Base-by-base conservation (phyloP, 2,113 vertebrate species). In the Struthidea cinerea region DNA sequence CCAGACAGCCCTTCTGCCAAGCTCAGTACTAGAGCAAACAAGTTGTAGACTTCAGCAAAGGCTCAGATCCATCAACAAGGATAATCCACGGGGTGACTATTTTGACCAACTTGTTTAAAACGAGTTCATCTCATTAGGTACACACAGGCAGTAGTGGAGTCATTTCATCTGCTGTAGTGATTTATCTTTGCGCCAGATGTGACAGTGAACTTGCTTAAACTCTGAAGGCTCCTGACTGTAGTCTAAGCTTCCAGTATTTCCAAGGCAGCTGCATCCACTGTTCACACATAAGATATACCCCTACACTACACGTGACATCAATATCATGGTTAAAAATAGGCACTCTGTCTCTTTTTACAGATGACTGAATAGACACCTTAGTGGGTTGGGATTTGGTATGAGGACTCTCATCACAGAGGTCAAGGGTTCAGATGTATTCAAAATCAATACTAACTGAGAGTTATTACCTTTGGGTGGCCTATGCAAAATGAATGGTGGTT, bases 401-500 rank as follows among this genome's bases (percentile, higher is more conserved):
- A 87, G 56, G 44, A 74, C 33, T 90, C 18, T 71, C 50, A 71
- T 81, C 53, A 81, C 73, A 56, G 44, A 87, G 76, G 41, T 78
- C 56, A 71, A 71, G 49, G n/a, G 71, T 93, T 90, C 76, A 96
- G 67, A 89, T 57, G 56, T 63, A 64, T 90, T 94, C 73, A 64
- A 71, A 93, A 96, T 86, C 90, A 94, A 60, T 88, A 75, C 30
- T 88, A 91, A 76, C 82, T 64, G 73, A 75, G 52, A 93, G 52
- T 78, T 95, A 90, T 60, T 90, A 81, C 73, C 37, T 93, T 88
- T 64, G 85, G 71, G 88, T 92, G 83, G 71, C 56, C 87, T 53
- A 6, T 60, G 69, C 81, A 67, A 96, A 84, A 94, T 57, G n/a
- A 70, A 87, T 71, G 56, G 76, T 64, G 28, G n/a, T 42, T 93